A percentile compares a stretch with the other conserved stretches of the same genome.
These are phyloP conservation scores for Rhabdomys pumilio DNA, from an alignment of 2,797 vertebrate species.

Conservation along the genomic window DNA sequence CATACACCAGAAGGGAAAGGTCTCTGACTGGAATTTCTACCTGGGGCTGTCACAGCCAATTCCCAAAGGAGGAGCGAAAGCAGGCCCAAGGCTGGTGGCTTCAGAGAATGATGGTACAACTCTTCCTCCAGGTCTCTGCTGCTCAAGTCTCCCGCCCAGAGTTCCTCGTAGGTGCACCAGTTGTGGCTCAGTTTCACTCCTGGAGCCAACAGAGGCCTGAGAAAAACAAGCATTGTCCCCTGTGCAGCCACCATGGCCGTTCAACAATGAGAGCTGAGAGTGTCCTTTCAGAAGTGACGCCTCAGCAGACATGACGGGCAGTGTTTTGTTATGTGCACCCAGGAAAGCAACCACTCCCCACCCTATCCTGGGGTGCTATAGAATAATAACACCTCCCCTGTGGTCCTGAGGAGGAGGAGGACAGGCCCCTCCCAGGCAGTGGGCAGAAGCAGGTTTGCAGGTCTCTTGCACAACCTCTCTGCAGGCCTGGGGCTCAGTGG, in stretches of 20 bases:
- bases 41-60: background rate
- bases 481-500: background rate
- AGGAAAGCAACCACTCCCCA: conserved; percentile 28
- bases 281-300: conserved; percentile 5
- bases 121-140: background rate
- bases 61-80: background rate
- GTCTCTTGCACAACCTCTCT: background rate
- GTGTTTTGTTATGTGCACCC: conserved; percentile 32
- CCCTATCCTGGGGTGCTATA: background rate
- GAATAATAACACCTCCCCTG: conserved; percentile 28
- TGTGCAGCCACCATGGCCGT: background rate
- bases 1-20: background rate
- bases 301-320: conserved; percentile 40
- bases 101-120: background rate
- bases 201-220: conserved; percentile 57
- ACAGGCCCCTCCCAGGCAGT: background rate
- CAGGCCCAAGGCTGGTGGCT: background rate
- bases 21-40: conserved; percentile 7
- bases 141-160: background rate
- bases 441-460: background rate
- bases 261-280: conserved; percentile 59
- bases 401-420: background rate
- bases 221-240: conserved; percentile 67
- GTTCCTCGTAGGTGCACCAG: background rate
- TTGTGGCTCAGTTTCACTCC: conserved; percentile 51